Evolutionary conservation across 2,113 vertebrate species (phyloP).

Genomic region (Anthoscopus minutus): DNA sequence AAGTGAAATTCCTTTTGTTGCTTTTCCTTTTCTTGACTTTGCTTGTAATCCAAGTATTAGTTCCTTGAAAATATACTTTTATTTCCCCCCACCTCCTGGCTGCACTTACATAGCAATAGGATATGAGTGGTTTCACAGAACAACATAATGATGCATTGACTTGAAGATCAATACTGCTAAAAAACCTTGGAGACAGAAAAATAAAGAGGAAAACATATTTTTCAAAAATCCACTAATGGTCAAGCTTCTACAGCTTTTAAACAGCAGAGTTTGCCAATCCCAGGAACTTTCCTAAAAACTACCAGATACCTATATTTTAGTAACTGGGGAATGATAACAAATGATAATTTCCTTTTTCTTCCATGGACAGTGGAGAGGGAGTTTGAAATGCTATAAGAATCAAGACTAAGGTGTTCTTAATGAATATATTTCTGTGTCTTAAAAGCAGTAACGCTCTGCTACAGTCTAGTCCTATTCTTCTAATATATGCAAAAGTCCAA

Average conservation of each 20-base stretch:
- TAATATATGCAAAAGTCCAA: background rate
- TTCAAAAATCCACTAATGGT: constrained; percentile 35
- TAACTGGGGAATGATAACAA: background rate
- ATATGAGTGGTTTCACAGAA: constrained; percentile 56
- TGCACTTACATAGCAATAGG: constrained; percentile 44
- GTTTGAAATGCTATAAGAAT: background rate
- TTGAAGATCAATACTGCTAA: constrained; percentile 66
- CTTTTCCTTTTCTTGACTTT: constrained; percentile 47
- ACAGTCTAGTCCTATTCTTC: background rate
- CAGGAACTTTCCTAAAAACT: background rate
- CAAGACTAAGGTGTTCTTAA: background rate
- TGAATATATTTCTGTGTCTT: background rate
- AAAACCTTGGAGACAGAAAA: constrained; percentile 47
- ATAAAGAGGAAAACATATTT: constrained; percentile 8
- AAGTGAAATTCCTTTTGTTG: constrained; percentile 54
- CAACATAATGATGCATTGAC: constrained; percentile 57
- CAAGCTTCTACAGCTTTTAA: constrained; percentile 41
- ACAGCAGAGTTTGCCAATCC: background rate
- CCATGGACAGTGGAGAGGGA: background rate
- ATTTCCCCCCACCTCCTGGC: background rate
- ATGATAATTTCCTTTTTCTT: background rate
- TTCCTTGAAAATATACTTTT: constrained; percentile 46
- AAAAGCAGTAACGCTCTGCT: background rate
- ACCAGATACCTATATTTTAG: background rate
- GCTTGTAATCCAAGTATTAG: constrained; percentile 49